These are phyloP conservation scores for Miniopterus natalensis DNA, from an alignment of 2,113 vertebrate genomes.

Conservation along the genomic window DNA sequence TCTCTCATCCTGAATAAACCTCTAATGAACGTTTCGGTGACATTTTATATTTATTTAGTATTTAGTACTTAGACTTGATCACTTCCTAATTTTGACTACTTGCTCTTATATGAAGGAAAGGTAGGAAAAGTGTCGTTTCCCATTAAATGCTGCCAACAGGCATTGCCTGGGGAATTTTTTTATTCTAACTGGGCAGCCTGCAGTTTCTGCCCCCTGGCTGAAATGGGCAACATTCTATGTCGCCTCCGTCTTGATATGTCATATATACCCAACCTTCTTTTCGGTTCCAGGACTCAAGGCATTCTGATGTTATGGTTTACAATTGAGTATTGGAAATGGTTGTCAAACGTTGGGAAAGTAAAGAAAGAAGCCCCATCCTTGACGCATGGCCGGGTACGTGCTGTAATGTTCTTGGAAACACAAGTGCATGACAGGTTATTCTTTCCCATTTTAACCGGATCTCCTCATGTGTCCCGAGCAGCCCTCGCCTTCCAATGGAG, in stretches of 20 bases:
- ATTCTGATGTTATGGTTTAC: rapidly evolving
- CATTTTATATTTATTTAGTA: neutral
- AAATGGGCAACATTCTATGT: neutral
- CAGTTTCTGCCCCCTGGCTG: rapidly evolving
- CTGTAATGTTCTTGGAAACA: neutral
- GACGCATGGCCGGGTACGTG: rapidly evolving
- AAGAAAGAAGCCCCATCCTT: neutral
- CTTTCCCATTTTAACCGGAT: rapidly evolving
- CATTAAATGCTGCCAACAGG: neutral
- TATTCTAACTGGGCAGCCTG: too few relatives aligned
- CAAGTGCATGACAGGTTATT: rapidly evolving
- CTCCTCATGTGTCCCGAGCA: rapidly evolving
- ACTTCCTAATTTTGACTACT: neutral
- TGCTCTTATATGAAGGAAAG: neutral
- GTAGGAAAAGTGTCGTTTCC: neutral
- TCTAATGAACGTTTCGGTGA: too few relatives aligned
- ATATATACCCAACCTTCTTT: rapidly evolving
- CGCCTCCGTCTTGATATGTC: neutral
- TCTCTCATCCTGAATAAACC: neutral
- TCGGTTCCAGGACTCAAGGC: rapidly evolving
- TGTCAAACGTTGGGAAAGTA: neutral
- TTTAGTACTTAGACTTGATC: neutral
- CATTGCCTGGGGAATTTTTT: too few relatives aligned
- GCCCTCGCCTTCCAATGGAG: neutral
- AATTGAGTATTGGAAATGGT: neutral